Percentiles rank a stretch among this genome's conserved stretches.
phyloP scores from a whole-genome alignment of 2,888 invertebrate genomes.

The Byasa hedistus region DNA sequence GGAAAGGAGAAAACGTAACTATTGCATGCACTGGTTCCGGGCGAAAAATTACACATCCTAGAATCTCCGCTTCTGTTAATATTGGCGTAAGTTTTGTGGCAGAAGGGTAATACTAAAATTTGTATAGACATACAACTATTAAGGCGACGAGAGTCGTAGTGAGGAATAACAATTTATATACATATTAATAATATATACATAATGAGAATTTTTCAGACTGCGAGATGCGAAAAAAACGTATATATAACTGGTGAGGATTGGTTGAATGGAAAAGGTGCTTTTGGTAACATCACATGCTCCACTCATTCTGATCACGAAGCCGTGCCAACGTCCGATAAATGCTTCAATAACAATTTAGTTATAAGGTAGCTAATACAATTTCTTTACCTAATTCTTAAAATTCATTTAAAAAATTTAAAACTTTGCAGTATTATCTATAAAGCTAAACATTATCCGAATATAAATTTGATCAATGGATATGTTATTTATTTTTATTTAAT shows the following conservation, averaged over 20 bases:
- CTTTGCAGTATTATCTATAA: not conserved
- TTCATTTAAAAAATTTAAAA: not conserved
- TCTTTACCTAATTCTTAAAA: not conserved
- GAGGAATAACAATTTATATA: not conserved
- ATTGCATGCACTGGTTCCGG: slow-evolving; percentile 55
- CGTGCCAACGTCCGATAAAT: slow-evolving; percentile 55
- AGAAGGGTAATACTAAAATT: not conserved
- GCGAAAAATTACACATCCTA: slow-evolving; percentile 51
- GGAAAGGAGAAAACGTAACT: slow-evolving; percentile 49
- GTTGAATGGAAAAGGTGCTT: slow-evolving; percentile 53
- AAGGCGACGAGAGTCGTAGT: not conserved
- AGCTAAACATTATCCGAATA: no score
- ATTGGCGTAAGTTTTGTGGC: slow-evolving; percentile 46
- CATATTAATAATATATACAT: no score
- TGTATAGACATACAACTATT: not conserved
- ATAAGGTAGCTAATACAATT: slow-evolving; percentile 48
- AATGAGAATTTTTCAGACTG: slow-evolving; percentile 45
- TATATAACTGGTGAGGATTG: slow-evolving; percentile 55
- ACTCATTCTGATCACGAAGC: slow-evolving; percentile 58
- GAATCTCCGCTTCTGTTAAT: slow-evolving; percentile 41
- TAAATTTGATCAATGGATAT: no score
- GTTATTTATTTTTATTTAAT: no score
- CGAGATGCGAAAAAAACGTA: slow-evolving; percentile 53
- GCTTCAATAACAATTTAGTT: slow-evolving; percentile 60
- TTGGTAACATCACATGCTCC: slow-evolving; percentile 63